Base-by-base conservation (phyloP, 64 coral and sea anemone species). In the Anthopleura sola region DNA sequence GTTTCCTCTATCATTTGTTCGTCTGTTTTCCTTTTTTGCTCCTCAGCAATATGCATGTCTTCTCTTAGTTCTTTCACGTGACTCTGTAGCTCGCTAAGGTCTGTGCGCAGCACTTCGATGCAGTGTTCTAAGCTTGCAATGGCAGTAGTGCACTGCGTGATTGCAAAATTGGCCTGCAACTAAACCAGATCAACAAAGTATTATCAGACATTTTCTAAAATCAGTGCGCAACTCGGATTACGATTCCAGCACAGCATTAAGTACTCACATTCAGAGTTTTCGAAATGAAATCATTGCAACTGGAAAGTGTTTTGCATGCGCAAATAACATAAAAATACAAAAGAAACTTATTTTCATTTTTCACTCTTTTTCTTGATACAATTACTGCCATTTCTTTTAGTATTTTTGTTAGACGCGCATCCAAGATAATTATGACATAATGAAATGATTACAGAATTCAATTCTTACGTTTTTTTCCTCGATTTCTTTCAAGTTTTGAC, bases 41-140 rank as follows among this genome's bases (percentile, higher is more conserved):
- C 28, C 36, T 46, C 83, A 33, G 36, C 76, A 40, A 16, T 68
- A 20, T 44, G 71, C 14, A 55, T 46, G 18, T 91, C 75, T 19
- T 37, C 37, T 47, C 38, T 33, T 1, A 68, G 21, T 79, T 86
- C 75, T 26, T 20, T 53, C 8, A 79, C 75, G 14, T 37, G 32
- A 40, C 77, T 82, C 19, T 81, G 36, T 15, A 85, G 33, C 37
- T 33, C 36, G 15, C 49, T 78, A 38, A 80, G 26, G 31, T 91
- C 89, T 44, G 1, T 75, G n/a, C 81, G 83, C 15, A 91, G 29
- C n/a, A 86, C 34, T 55, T 60, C 55, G 31, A 80, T 85, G 36
- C 57, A 86, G 83, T 86, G 75, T 71, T 91, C 76, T 60, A 91
- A 83, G 14, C 75, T 69, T 23, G 74, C 33, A 34, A 91, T 82